A percentile compares a stretch with the other conserved stretches of the same genome.
Conservation (phyloP, 2,797 vertebrate species). For the Botia kubotai region DNA sequence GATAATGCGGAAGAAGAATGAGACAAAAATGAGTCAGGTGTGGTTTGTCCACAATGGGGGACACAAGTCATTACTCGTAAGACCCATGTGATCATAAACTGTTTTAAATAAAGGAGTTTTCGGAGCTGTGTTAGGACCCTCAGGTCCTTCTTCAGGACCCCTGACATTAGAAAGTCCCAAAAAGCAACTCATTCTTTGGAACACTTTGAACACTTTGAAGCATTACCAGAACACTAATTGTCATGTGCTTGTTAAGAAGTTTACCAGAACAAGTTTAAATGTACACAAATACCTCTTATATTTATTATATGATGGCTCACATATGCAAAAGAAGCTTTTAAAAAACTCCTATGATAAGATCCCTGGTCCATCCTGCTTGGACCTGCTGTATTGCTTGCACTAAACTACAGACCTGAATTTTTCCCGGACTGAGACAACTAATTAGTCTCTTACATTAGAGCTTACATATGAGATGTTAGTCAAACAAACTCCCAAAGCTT, state of each 20-base stretch:
- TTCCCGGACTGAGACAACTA: conserved; percentile 23
- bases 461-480: conserved; percentile 29
- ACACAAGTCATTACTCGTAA: not conserved
- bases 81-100: not conserved
- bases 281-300: too few relatives aligned
- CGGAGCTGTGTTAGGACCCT: not conserved
- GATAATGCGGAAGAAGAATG: conserved; percentile 17
- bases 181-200: not conserved
- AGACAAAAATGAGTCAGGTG: conserved; percentile 8
- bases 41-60: not conserved
- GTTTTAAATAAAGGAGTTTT: not conserved
- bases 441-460: conserved; percentile 44
- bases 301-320: too few relatives aligned
- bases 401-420: conserved; percentile 12
- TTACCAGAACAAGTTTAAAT: too few relatives aligned
- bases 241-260: too few relatives aligned
- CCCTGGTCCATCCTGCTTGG: not conserved
- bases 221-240: too few relatives aligned
- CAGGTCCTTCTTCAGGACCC: not conserved
- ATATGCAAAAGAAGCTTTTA: not conserved
- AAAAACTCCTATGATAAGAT: not conserved
- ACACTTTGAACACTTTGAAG: not conserved
- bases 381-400: conserved; percentile 2
- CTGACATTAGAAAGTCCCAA: too few relatives aligned
- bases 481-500: conserved; percentile 33